Conservation (phyloP, 2,113 vertebrate species). For the Corythornis madagascariensis region DNA sequence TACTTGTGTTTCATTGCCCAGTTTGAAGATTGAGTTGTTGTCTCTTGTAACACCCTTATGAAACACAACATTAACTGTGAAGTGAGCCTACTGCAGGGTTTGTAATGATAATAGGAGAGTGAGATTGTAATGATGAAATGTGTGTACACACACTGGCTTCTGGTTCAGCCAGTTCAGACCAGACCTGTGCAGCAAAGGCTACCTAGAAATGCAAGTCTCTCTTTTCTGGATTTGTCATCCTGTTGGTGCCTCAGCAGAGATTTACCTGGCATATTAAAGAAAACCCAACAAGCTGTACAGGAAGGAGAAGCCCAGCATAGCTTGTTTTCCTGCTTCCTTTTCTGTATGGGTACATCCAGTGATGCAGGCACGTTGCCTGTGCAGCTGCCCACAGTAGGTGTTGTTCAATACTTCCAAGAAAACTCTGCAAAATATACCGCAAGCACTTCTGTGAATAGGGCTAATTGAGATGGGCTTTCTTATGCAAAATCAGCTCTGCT, state of each 20-base stretch:
- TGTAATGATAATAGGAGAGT: neutral
- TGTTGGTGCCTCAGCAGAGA: neutral
- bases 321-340: neutral
- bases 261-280: neutral
- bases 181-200: neutral
- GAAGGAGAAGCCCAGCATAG: neutral
- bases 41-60: neutral
- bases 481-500: constrained; percentile 25
- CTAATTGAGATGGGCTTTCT: constrained; percentile 38
- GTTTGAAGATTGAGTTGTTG: neutral
- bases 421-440: neutral
- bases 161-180: neutral
- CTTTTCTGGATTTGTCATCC: neutral
- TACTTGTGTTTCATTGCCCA: neutral
- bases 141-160: neutral
- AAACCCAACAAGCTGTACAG: neutral
- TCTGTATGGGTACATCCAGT: neutral
- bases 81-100: neutral
- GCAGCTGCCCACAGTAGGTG: neutral
- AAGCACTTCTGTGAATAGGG: neutral
- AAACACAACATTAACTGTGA: neutral
- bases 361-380: neutral
- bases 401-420: neutral
- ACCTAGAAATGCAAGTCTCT: neutral
- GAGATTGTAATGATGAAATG: neutral